Evolutionary conservation across 2,888 invertebrate genomes (phyloP).

Genomic region (Hypselothyrea guttata): DNA sequence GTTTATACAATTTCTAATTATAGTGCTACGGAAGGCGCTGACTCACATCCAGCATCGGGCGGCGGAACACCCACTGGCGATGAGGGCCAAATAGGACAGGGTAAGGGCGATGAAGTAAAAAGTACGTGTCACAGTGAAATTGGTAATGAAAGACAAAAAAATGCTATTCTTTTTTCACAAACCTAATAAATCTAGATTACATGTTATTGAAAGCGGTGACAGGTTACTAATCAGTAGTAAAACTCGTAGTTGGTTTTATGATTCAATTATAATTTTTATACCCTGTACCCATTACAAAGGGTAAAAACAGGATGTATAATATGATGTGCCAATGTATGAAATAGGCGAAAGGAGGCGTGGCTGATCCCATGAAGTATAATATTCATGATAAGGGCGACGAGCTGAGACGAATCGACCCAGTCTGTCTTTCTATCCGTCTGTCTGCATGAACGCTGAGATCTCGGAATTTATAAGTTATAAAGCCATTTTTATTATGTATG

Average conservation of each 20-base stretch:
- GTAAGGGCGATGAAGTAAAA: constrained; percentile 83
- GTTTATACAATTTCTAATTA: constrained; percentile 58
- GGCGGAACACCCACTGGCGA: constrained; percentile 89
- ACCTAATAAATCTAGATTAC: constrained; percentile 31
- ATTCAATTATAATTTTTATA: no score
- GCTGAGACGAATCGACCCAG: no score
- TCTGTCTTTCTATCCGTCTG: no score
- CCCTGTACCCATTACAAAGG: neutral
- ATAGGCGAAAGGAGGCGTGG: no score
- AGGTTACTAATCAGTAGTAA: constrained; percentile 61
- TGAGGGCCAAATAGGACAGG: constrained; percentile 90
- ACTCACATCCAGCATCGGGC: constrained; percentile 91
- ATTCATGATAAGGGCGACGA: no score
- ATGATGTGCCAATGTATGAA: no score
- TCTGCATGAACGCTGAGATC: no score
- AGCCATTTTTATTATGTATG: no score
- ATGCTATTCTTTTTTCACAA: neutral
- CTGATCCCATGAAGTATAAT: no score
- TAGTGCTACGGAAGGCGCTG: constrained; percentile 95
- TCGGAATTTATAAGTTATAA: no score
- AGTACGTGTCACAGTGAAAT: constrained; percentile 78
- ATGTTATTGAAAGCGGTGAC: constrained; percentile 69
- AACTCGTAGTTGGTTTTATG: constrained; percentile 30
- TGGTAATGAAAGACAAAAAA: constrained; percentile 56
- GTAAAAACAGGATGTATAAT: no score